phyloP scores from a whole-genome alignment of 1,140 invertebrate genomes.

The Leptoteleia sp. region DNA sequence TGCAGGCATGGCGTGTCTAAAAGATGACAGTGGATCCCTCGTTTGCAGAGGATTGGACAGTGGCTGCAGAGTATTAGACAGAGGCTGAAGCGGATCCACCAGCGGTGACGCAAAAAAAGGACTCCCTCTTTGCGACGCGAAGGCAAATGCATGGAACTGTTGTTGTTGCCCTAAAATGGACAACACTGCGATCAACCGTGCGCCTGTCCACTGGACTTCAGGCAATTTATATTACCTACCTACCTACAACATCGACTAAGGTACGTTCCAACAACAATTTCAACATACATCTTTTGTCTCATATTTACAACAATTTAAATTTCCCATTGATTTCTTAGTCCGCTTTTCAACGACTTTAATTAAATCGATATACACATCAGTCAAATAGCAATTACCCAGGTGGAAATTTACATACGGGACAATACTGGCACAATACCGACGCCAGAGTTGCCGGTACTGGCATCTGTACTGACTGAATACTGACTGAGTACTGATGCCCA shows the following conservation, averaged over 20 bases:
- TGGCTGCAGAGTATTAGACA: conserved; percentile 79
- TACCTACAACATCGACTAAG: conserved; percentile 35
- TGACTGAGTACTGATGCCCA: too few relatives aligned
- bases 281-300: too few relatives aligned
- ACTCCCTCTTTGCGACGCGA: conserved; percentile 87
- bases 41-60: conserved; percentile 80
- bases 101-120: conserved; percentile 90
- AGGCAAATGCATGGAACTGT: conserved; percentile 93
- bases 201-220: conserved; percentile 78
- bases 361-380: too few relatives aligned
- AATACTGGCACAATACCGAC: too few relatives aligned
- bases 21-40: conserved; percentile 88
- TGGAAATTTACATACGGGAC: too few relatives aligned
- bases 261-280: not conserved
- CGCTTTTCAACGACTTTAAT: too few relatives aligned
- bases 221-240: conserved; percentile 47
- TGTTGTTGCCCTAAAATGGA: conserved; percentile 95
- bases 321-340: too few relatives aligned
- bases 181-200: conserved; percentile 86
- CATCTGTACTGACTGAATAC: too few relatives aligned
- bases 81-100: conserved; percentile 82
- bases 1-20: conserved; percentile 91
- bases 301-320: too few relatives aligned
- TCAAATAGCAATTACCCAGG: too few relatives aligned
- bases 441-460: too few relatives aligned